These are phyloP conservation scores for Rhinogobius similis DNA, from an alignment of 2,113 vertebrate genomes.

Conservation along the genomic window DNA sequence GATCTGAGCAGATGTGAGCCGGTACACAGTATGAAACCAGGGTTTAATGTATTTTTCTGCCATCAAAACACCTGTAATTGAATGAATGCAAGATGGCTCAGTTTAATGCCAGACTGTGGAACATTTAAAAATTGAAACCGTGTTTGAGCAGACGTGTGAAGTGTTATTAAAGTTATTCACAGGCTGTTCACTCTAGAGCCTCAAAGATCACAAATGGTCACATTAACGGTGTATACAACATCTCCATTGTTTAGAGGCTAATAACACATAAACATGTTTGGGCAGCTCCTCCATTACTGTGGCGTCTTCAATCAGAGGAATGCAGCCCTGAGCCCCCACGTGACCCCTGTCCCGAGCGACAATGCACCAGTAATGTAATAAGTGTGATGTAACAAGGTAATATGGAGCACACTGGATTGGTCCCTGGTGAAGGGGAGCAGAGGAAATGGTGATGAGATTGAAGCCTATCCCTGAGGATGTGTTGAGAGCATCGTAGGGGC, in stretches of 20 bases:
- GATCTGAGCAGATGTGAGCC: too few relatives aligned
- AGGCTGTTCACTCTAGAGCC: constrained; percentile 13
- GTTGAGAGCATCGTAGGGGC: constrained; percentile 43
- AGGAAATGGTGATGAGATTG: constrained; percentile 59
- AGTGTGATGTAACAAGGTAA: constrained; percentile 62
- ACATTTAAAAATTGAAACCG: too few relatives aligned
- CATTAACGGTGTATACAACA: background rate
- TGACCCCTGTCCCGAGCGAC: constrained; percentile 33
- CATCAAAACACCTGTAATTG: background rate
- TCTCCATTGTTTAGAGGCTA: background rate
- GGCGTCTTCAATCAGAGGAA: constrained; percentile 59
- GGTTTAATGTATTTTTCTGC: background rate
- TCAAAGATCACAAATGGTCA: background rate
- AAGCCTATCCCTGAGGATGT: constrained; percentile 53
- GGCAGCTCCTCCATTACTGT: constrained; percentile 26
- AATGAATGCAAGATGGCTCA: too few relatives aligned
- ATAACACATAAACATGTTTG: background rate
- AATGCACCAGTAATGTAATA: constrained; percentile 58
- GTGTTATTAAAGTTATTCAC: background rate
- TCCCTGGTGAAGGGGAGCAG: constrained; percentile 48
- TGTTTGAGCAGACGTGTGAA: too few relatives aligned
- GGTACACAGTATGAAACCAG: background rate
- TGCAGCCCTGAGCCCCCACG: constrained; percentile 27
- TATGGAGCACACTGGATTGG: constrained; percentile 51
- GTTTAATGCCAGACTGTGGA: too few relatives aligned